Conservation (phyloP, 2,888 invertebrate genomes). For the Aphodius sticticus region DNA sequence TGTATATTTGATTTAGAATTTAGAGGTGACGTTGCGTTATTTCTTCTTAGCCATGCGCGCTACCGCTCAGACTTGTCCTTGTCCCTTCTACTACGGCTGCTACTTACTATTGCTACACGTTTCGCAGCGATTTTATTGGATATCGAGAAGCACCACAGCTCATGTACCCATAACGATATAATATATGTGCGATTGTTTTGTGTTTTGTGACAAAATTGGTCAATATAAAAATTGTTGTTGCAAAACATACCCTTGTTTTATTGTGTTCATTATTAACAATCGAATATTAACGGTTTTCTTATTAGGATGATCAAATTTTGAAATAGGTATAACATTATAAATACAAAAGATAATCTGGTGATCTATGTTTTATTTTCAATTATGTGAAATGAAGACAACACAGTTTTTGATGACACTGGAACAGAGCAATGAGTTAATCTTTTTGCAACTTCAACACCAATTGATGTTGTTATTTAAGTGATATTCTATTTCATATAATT, state of each 20-base stretch:
- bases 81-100: neutral
- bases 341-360: too few relatives aligned
- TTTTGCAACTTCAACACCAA: too few relatives aligned
- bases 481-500: too few relatives aligned
- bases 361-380: too few relatives aligned
- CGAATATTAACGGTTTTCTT: neutral
- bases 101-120: neutral
- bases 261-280: neutral
- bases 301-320: too few relatives aligned
- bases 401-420: too few relatives aligned
- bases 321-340: too few relatives aligned
- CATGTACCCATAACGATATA: neutral
- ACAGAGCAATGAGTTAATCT: too few relatives aligned
- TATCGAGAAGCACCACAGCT: neutral
- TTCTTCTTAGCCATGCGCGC: neutral
- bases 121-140: constrained; percentile 4
- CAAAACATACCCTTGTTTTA: neutral
- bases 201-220: neutral
- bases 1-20: neutral
- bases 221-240: constrained; percentile 4
- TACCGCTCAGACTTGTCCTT: neutral
- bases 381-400: too few relatives aligned
- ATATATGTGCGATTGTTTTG: constrained; percentile 4
- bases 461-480: too few relatives aligned
- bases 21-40: neutral